A percentile compares a stretch with the other conserved stretches of the same genome.
These are phyloP conservation scores for Morpho achilles DNA, from an alignment of 2,888 invertebrate species.

Conservation along the genomic window DNA sequence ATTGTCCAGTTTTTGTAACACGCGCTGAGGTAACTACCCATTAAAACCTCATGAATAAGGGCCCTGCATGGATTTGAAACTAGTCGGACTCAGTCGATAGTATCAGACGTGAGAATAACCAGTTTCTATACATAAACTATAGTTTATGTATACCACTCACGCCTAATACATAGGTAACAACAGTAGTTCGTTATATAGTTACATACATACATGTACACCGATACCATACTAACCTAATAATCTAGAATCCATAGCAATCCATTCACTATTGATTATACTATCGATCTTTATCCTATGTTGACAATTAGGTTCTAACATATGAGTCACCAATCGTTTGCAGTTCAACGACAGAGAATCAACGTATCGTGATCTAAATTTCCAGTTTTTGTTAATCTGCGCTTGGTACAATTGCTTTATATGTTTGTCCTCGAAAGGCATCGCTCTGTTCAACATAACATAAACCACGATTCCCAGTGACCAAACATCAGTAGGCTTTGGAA, in stretches of 20 bases:
- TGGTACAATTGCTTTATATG: constrained; percentile 85
- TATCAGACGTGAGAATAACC: not conserved
- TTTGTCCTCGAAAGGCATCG: constrained; percentile 91
- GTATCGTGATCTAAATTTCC: constrained; percentile 85
- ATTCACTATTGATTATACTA: constrained; percentile 75
- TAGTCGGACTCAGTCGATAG: not conserved
- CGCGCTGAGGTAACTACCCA: too few relatives aligned
- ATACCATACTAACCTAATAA: constrained; percentile 48
- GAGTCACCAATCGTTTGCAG: constrained; percentile 80
- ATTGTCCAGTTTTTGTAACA: constrained; percentile 12
- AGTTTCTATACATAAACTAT: too few relatives aligned
- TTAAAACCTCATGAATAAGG: too few relatives aligned
- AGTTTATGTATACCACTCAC: not conserved
- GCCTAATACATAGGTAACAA: too few relatives aligned
- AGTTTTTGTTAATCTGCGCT: constrained; percentile 76
- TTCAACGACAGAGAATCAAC: constrained; percentile 76
- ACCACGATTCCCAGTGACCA: constrained; percentile 91
- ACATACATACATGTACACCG: too few relatives aligned
- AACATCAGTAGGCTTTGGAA: constrained; percentile 85
- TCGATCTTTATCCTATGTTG: constrained; percentile 79
- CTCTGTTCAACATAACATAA: constrained; percentile 89
- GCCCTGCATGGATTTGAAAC: too few relatives aligned
- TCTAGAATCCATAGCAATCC: constrained; percentile 84
- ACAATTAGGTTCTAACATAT: constrained; percentile 84
- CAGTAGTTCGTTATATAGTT: too few relatives aligned